Percentiles rank a stretch among this genome's conserved stretches.
These are phyloP conservation scores for Apistogramma diplotaenia DNA, from an alignment of 2,113 vertebrate genomes.

Conservation along the genomic window DNA sequence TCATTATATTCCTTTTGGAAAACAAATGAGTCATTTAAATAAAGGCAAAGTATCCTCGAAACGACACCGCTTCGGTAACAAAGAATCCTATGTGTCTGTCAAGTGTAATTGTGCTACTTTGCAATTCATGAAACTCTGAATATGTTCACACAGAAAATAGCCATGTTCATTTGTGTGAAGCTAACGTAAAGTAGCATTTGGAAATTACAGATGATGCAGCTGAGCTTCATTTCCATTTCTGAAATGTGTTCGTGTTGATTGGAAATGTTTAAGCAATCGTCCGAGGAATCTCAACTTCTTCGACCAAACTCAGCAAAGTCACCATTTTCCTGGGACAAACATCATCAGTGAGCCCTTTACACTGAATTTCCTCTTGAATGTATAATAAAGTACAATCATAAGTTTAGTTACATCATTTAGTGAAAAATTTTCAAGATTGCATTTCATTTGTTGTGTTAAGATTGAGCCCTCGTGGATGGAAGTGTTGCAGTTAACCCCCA, in stretches of 20 bases:
- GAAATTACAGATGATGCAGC: not conserved
- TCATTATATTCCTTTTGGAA: slow-evolving; percentile 18
- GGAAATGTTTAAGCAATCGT: not conserved
- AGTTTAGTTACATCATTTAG: too few species aligned
- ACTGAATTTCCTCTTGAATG: not conserved
- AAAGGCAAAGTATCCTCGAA: slow-evolving; percentile 30
- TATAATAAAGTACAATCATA: not conserved
- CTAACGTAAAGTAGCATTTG: not conserved
- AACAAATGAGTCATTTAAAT: slow-evolving; percentile 25
- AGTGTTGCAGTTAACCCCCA: not conserved
- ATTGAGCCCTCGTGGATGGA: not conserved
- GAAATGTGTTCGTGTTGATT: not conserved
- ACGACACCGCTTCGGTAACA: not conserved
- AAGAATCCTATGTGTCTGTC: not conserved
- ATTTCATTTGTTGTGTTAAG: not conserved
- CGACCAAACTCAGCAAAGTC: not conserved
- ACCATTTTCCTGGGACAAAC: not conserved
- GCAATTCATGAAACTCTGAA: slow-evolving; percentile 30
- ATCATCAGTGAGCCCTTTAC: not conserved
- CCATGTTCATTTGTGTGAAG: not conserved
- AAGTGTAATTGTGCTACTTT: slow-evolving; percentile 13
- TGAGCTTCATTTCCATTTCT: not conserved
- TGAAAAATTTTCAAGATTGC: not conserved
- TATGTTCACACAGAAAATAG: not conserved
- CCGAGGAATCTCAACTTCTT: not conserved